Percentiles rank a stretch among this genome's conserved stretches.
Evolutionary conservation across 2,113 vertebrate species (phyloP).

Genomic region (Sinosuthora webbiana): DNA sequence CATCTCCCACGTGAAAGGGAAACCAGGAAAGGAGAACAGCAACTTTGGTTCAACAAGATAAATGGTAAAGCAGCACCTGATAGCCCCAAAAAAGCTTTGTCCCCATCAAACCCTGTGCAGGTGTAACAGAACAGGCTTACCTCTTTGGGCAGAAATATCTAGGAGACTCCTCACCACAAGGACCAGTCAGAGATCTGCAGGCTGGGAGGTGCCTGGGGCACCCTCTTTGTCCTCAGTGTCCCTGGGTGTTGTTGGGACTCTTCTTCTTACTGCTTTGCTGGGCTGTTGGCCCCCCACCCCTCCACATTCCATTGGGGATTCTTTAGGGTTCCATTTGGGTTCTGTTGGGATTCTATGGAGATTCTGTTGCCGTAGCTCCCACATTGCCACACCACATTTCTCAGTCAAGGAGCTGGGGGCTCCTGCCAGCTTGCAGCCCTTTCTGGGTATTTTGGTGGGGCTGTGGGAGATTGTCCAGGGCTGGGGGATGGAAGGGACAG

Average conservation of each 20-base stretch:
- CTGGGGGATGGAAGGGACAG: neutral
- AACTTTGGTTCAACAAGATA: neutral
- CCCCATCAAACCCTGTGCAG: neutral
- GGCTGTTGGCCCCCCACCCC: neutral
- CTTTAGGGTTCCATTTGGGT: rapidly evolving
- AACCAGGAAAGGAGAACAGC: neutral
- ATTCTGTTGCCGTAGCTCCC: neutral
- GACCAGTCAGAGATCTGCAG: neutral
- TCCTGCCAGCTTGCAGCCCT: neutral
- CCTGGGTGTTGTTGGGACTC: neutral
- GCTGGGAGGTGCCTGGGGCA: too few species aligned
- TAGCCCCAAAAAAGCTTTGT: rapidly evolving
- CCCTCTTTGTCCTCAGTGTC: neutral
- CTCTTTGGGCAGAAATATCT: neutral
- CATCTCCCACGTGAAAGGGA: rapidly evolving
- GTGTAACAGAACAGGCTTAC: neutral
- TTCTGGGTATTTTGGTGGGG: neutral
- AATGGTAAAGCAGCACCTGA: neutral
- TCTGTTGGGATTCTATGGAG: neutral
- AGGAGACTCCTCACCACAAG: rapidly evolving
- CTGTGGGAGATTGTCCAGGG: neutral
- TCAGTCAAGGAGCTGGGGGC: neutral
- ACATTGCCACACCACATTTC: rapidly evolving
- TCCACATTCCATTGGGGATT: rapidly evolving
- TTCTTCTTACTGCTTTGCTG: neutral